Evolutionary conservation across 2,888 invertebrate species (phyloP).

Genomic region (Vanessa cardui): DNA sequence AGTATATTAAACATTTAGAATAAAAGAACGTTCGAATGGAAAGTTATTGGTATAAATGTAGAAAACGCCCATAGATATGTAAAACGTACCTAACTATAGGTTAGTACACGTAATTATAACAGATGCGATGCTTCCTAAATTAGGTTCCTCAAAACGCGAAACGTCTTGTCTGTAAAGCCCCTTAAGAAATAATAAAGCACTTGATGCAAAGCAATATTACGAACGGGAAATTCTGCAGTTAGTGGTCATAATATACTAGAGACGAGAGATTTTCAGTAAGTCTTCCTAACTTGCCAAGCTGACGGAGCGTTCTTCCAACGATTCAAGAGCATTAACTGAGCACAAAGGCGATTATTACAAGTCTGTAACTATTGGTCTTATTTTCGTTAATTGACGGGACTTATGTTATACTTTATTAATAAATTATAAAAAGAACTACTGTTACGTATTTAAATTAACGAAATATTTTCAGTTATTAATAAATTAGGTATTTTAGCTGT

Average conservation of each 20-base stretch:
- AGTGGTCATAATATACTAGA: background rate
- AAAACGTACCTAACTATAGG: no score
- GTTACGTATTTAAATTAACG: no score
- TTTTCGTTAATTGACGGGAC: background rate
- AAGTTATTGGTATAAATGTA: no score
- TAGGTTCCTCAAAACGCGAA: background rate
- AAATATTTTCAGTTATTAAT: no score
- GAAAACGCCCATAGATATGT: no score
- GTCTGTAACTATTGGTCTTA: conserved; percentile 3
- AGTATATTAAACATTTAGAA: no score
- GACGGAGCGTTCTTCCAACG: conserved; percentile 15
- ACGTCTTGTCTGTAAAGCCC: background rate
- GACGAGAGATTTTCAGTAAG: conserved; percentile 12
- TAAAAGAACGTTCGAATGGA: no score
- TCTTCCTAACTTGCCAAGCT: conserved; percentile 27
- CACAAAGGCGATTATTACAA: conserved; percentile 29
- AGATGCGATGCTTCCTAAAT: no score
- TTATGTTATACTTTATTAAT: no score
- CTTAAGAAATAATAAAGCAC: background rate
- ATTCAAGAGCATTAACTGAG: conserved; percentile 26
- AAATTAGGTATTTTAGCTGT: no score
- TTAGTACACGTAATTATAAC: no score
- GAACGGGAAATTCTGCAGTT: conserved; percentile 4
- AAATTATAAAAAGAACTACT: no score
- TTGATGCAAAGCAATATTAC: background rate